phyloP scores from a whole-genome alignment of 2,797 vertebrate species.

The Australoheros facetus region DNA sequence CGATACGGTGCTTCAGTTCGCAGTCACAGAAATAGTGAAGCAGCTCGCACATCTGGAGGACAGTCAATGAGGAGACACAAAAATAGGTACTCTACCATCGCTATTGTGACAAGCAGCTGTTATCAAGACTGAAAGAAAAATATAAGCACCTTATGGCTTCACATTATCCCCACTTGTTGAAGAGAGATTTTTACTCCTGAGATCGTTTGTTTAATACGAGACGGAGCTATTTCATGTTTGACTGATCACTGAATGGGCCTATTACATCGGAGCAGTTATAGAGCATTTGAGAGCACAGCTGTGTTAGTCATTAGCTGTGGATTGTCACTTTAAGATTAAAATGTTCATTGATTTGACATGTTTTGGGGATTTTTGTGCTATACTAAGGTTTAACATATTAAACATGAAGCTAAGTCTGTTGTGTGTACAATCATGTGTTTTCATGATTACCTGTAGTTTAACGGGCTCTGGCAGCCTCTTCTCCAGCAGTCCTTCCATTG shows the following conservation, averaged over 20 bases:
- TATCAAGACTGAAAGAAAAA: slow-evolving; percentile 2
- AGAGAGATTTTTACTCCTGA: slow-evolving; percentile 27
- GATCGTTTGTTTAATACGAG: slow-evolving; percentile 35
- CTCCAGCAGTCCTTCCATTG: slow-evolving; percentile 90
- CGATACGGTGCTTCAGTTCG: slow-evolving; percentile 95
- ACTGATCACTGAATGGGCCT: slow-evolving; percentile 55
- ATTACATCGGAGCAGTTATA: slow-evolving; percentile 35
- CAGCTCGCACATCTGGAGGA: slow-evolving; percentile 93
- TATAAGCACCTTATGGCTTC: slow-evolving; percentile 15
- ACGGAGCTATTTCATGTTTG: slow-evolving; percentile 53
- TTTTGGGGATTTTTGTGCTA: slow-evolving; percentile 16
- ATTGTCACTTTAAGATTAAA: slow-evolving; percentile 1
- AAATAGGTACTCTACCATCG: slow-evolving; percentile 3
- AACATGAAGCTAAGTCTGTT: not conserved
- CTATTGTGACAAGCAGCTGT: slow-evolving; percentile 6
- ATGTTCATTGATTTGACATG: slow-evolving; percentile 37
- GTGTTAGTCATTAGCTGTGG: slow-evolving; percentile 11
- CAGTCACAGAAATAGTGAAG: slow-evolving; percentile 99
- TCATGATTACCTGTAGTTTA: slow-evolving; percentile 88
- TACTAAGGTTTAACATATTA: not conserved
- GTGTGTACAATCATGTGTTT: not conserved
- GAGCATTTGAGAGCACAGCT: slow-evolving; percentile 36
- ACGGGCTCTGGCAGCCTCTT: slow-evolving; percentile 95
- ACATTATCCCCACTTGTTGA: slow-evolving; percentile 33
- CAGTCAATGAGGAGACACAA: slow-evolving; percentile 27